Conservation (phyloP, 2,888 invertebrate species). For the Eretmocerus hayati region DNA sequence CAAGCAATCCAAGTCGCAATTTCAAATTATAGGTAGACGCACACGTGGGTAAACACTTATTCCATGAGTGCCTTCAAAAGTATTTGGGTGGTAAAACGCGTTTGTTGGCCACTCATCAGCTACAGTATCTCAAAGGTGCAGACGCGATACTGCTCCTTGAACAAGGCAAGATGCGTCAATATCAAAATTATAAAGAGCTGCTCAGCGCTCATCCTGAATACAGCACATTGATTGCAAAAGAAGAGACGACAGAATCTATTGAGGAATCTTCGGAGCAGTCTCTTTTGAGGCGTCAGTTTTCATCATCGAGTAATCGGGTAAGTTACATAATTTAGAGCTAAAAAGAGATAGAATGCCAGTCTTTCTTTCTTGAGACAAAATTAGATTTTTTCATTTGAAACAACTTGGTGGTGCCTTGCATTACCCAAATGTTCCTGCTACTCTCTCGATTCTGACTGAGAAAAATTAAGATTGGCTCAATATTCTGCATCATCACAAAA, state of each 20-base stretch:
- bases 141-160: slow-evolving; percentile 52
- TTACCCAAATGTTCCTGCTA: not conserved
- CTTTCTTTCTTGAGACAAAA: too few species aligned
- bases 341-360: too few species aligned
- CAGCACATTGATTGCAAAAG: slow-evolving; percentile 30
- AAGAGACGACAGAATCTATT: not conserved
- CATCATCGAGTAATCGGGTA: slow-evolving; percentile 39
- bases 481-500: not conserved
- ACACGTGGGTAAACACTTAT: slow-evolving; percentile 67
- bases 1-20: too few species aligned
- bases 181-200: slow-evolving; percentile 35
- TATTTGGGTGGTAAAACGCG: slow-evolving; percentile 64
- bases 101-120: slow-evolving; percentile 71
- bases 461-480: too few species aligned
- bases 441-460: too few species aligned
- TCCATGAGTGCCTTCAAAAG: slow-evolving; percentile 63
- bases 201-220: slow-evolving; percentile 35
- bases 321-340: slow-evolving; percentile 55
- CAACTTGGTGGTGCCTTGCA: not conserved
- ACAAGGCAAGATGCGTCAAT: slow-evolving; percentile 35
- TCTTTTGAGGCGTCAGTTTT: slow-evolving; percentile 34
- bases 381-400: too few species aligned
- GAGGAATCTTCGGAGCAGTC: slow-evolving; percentile 24
- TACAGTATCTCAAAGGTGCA: slow-evolving; percentile 58
- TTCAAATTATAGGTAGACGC: slow-evolving; percentile 54